phyloP scores from a whole-genome alignment of 2,888 invertebrate species.

The Parasteatoda lunata region DNA sequence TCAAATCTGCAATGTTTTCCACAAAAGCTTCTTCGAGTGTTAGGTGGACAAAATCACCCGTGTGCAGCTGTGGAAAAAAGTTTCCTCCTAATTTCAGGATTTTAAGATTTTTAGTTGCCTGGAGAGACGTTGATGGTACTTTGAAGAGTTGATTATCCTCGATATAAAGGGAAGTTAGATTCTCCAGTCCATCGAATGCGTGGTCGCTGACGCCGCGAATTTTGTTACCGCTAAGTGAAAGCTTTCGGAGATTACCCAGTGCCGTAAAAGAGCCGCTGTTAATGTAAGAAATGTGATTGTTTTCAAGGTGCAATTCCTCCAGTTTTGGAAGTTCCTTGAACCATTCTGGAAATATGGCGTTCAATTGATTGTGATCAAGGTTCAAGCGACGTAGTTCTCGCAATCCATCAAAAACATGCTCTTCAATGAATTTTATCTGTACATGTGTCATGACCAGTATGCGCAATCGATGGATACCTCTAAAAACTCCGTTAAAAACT shows the following conservation, averaged over 20 bases:
- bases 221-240: slow-evolving; percentile 72
- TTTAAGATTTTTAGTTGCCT: slow-evolving; percentile 67
- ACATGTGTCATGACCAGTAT: slow-evolving; percentile 74
- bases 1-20: slow-evolving; percentile 73
- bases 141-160: slow-evolving; percentile 65
- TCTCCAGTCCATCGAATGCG: slow-evolving; percentile 73
- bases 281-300: slow-evolving; percentile 73
- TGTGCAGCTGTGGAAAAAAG: slow-evolving; percentile 69
- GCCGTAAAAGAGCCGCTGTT: slow-evolving; percentile 72
- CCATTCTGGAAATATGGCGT: slow-evolving; percentile 74
- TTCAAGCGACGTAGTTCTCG: slow-evolving; percentile 72
- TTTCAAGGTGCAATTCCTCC: slow-evolving; percentile 72
- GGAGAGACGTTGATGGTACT: slow-evolving; percentile 68
- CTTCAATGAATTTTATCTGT: slow-evolving; percentile 73
- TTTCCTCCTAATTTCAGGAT: slow-evolving; percentile 71
- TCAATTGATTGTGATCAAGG: slow-evolving; percentile 74
- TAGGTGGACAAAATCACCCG: slow-evolving; percentile 72
- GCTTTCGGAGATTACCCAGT: slow-evolving; percentile 71
- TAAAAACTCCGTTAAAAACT: slow-evolving; percentile 74
- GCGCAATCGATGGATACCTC: slow-evolving; percentile 73
- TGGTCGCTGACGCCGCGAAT: slow-evolving; percentile 72
- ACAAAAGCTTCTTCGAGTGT: slow-evolving; percentile 73
- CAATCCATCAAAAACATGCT: slow-evolving; percentile 74
- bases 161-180: slow-evolving; percentile 71
- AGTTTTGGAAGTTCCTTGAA: slow-evolving; percentile 74